Base-by-base conservation (phyloP, 1,140 invertebrate species). In the Acyrthosiphon pisum region DNA sequence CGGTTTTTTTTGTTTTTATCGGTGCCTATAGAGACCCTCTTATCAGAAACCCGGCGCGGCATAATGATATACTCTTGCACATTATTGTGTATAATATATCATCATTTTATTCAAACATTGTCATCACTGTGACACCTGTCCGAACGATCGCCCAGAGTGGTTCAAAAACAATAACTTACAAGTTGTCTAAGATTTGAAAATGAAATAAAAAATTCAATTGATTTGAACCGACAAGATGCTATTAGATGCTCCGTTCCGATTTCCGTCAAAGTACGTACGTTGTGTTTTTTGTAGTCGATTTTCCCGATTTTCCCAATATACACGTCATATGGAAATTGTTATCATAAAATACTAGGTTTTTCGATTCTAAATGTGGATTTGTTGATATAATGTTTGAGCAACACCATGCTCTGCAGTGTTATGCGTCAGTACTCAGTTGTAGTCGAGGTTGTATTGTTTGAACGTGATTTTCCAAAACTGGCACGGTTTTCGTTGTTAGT, bases 301-400 rank as follows among this genome's bases (percentile, higher is more conserved):
- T n/a, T 68, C 11, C 9, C 14, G 60, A 20, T 11, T 68, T 8
- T n/a, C 30, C 30, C 11, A 4, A 41, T 76, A 6, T 18, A 76
- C 60, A n/a, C n/a, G 26, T 3, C 30, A n/a, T n/a, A 14, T n/a
- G 30, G 14, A 76, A n/a, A 76, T 35, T 18, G 30, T 76, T 76
- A n/a, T 14, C 18, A 76, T 35, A 76, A 76, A 76, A 53, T 53
- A 53, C 14, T 76, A 23, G 8, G 35, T 84, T 84, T 37, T 84
- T 84, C 37, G 23, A 84, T 87, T 87, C 30, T 87, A 87, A 46
- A 87, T 87, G 26, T n/a, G 14, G 30, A 87, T n/a, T 87, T 87
- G 30, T 87, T n/a, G 86, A 87, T 30, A 35, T 6, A 30, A n/a
- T 6, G 30, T 87, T 87, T 87, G 84, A 87, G 44, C 44, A n/a